Base-by-base conservation (phyloP, 2,888 invertebrate species). In the Hypercompe scribonia region DNA sequence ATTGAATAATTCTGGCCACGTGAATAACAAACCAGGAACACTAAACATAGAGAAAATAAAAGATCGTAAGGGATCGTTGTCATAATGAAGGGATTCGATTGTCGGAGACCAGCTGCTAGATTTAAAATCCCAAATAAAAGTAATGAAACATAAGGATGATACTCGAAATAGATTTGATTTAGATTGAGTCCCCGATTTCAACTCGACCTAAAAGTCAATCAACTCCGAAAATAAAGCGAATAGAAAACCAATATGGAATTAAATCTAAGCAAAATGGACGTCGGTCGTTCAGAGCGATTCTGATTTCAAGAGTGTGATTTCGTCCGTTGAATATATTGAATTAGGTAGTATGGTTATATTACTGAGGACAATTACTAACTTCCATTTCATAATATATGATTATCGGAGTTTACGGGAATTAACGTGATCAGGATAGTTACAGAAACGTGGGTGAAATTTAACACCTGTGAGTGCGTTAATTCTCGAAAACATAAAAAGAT, bases 221-320 rank as follows among this genome's bases (percentile, higher is more conserved):
- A 58, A 50, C 10, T 24, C 50, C 50, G 24, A 24, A 21, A 54
- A 54, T 54, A 54, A 54, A 54, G n/a, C 50, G 50, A 54, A 54
- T 54, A 54, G 50, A n/a, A 54, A 54, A n/a, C 50, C 50, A n/a
- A 54, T 54, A 54, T 54, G 50, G 50, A 54, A n/a, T 54, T 50
- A 24, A 54, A 54, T 10, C 24, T n/a, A 24, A 54, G 50, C 50
- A 54, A 54, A 54, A 54, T n/a, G 50, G n/a, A 21, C 24, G n/a
- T 50, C 50, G 8, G 50, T n/a, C 50, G 24, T n/a, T 54, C 50
- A 54, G 50, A 54, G n/a, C 21, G 24, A 54, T n/a, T 54, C 10
- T 54, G n/a, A 24, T 54, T 24, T 54, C 50, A 54, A 54, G 24
- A 24, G 24, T 50, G 7, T 24, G 21, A 46, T 46, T 11, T 36